Evolutionary conservation across 2,888 invertebrate species (phyloP).

Genomic region (Mongoloraphidia duomilia): DNA sequence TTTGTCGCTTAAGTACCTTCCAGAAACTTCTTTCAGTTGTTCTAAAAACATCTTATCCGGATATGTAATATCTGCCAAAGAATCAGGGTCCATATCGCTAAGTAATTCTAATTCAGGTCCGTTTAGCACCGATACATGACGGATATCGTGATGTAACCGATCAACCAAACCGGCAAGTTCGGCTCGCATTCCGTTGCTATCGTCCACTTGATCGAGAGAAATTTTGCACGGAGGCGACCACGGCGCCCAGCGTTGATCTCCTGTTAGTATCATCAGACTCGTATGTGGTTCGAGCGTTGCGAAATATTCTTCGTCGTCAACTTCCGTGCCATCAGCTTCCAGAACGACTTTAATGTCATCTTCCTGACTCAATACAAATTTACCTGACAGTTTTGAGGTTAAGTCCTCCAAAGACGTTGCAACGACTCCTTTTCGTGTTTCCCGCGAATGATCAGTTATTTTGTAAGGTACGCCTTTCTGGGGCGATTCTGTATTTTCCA

Average conservation of each 20-base stretch:
- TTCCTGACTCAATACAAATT: conserved; percentile 47
- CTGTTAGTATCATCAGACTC: conserved; percentile 65
- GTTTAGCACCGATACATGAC: conserved; percentile 70
- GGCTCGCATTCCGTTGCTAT: conserved; percentile 34
- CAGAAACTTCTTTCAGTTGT: conserved; percentile 71
- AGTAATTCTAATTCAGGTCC: conserved; percentile 72
- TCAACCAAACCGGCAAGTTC: conserved; percentile 63
- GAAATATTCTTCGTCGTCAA: conserved; percentile 92
- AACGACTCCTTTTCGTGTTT: conserved; percentile 70
- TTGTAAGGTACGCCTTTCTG: conserved; percentile 51
- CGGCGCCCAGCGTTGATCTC: conserved; percentile 61
- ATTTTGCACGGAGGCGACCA: conserved; percentile 47
- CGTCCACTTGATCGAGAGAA: conserved; percentile 43
- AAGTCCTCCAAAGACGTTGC: conserved; percentile 67
- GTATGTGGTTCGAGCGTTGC: conserved; percentile 80
- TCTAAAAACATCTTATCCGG: conserved; percentile 62
- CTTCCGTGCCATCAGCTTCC: conserved; percentile 87
- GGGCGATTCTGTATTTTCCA: not conserved
- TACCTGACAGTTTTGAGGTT: conserved; percentile 58
- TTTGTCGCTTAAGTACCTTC: conserved; percentile 66
- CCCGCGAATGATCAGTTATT: conserved; percentile 64
- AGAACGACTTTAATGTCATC: conserved; percentile 61
- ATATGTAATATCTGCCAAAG: conserved; percentile 62
- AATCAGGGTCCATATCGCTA: conserved; percentile 83
- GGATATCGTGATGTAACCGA: conserved; percentile 63